Evolutionary conservation across 2,113 vertebrate species (phyloP), one percentile per base, ranked within the genome.

Genomic region (Tilapia sparmanii): DNA sequence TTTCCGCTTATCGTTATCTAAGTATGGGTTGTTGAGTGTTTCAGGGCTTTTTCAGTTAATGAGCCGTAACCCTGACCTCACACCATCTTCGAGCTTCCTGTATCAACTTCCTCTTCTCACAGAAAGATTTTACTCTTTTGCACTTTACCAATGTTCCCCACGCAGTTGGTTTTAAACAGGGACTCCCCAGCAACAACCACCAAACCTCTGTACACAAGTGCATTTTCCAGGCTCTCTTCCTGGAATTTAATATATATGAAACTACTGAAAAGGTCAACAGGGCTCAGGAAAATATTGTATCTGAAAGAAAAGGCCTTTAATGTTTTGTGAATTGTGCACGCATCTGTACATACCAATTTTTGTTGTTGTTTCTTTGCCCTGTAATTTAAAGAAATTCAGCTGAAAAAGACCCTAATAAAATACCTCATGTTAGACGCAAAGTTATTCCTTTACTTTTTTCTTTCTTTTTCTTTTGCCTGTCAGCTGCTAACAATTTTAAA

Each of bases 301-400:
- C 4, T 73, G 68, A 73, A 73, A 73, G 15, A 47, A 73, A 73
- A 73, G 38, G 1, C 22, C 22, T 45, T 18, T 16, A 45, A 1
- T 16, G 22, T 73, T 73, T 73, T 1, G 1, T 26, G 68, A 73
- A 26, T 26, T 0, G 38, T 18, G 38, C 68, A 0, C 0, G 0
- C 5, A 26, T 45, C 22, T 73, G 13, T 73, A 45, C 5, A 18
- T 45, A 45, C 26, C 5, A 45, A 1, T 1, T 16, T 10, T 9
- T 71, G 24, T 38, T n/a, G 6, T 35, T 63, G 57, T 31, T 66
- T 38, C 12, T 4, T 16, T 1, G 8, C 6, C 66, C 38, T 71
- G 66, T 42, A 42, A 40, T 71, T 40, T 6, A 68, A 68, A 71
- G 0, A 0, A 35, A 63, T 1, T 63, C 18, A 63, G 0, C 59